These are phyloP conservation scores for Drosophila murphyi DNA, from an alignment of 1,140 invertebrate species.

Conservation along the genomic window DNA sequence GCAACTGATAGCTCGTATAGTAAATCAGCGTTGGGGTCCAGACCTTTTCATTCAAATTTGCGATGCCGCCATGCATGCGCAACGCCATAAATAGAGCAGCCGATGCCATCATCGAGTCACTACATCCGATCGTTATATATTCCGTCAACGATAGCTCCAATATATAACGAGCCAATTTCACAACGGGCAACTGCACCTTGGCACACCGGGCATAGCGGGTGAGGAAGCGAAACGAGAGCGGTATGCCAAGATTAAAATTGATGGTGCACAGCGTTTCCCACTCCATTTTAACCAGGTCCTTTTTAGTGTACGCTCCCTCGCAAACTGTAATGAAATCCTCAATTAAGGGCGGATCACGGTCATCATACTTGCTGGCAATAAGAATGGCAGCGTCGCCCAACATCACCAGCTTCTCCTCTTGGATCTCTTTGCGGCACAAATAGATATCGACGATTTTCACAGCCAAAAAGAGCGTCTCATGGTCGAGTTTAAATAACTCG, in stretches of 20 bases:
- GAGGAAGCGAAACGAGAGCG: slow-evolving; percentile 97
- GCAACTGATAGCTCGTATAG: slow-evolving; percentile 93
- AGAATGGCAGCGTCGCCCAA: slow-evolving; percentile 96
- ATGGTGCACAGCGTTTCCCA: slow-evolving; percentile 92
- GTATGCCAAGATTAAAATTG: slow-evolving; percentile 96
- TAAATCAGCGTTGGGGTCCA: slow-evolving; percentile 93
- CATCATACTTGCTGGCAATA: slow-evolving; percentile 98
- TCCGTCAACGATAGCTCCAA: slow-evolving; percentile 97
- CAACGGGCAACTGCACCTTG: slow-evolving; percentile 94
- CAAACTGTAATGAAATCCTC: slow-evolving; percentile 99
- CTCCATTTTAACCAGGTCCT: slow-evolving; percentile 96
- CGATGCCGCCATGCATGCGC: slow-evolving; percentile 90
- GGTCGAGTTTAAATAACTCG: slow-evolving; percentile 98
- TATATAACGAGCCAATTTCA: slow-evolving; percentile 97
- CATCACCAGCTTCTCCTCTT: slow-evolving; percentile 93
- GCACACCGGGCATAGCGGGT: slow-evolving; percentile 96
- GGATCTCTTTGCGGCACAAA: slow-evolving; percentile 89
- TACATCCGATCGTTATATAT: slow-evolving; percentile 90
- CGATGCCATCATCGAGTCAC: slow-evolving; percentile 95
- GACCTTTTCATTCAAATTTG: slow-evolving; percentile 29
- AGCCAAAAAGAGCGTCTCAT: slow-evolving; percentile 98
- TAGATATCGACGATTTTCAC: slow-evolving; percentile 98
- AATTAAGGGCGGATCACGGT: slow-evolving; percentile 94
- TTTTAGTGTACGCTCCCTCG: slow-evolving; percentile 94
- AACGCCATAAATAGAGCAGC: slow-evolving; percentile 94